phyloP scores from a whole-genome alignment of 2,888 invertebrate species.

The Linyphia triangularis region DNA sequence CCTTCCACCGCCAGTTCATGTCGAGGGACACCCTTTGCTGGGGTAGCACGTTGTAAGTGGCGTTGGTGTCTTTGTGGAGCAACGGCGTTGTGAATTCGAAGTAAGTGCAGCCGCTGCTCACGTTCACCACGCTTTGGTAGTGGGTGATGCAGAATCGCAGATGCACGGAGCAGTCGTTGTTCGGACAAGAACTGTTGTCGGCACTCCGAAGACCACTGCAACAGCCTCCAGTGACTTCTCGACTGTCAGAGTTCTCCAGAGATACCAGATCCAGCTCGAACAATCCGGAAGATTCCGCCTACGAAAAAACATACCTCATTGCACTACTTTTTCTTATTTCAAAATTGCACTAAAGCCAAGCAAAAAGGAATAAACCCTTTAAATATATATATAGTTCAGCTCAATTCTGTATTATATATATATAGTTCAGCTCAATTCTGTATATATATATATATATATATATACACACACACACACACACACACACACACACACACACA shows the following conservation, averaged over 20 bases:
- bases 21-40: conserved; percentile 92
- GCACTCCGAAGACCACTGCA: conserved; percentile 56
- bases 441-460: too few species aligned
- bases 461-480: too few species aligned
- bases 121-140: conserved; percentile 95
- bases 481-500: too few species aligned
- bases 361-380: too few species aligned
- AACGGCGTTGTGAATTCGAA: conserved; percentile 85
- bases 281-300: conserved; percentile 58
- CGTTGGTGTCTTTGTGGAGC: not conserved
- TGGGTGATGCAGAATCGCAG: conserved; percentile 91
- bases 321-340: too few species aligned
- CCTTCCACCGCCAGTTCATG: conserved; percentile 98
- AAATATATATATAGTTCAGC: too few species aligned
- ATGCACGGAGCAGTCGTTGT: conserved; percentile 49
- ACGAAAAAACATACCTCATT: too few species aligned
- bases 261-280: conserved; percentile 65
- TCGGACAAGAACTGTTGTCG: conserved; percentile 23
- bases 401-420: too few species aligned
- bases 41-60: conserved; percentile 80
- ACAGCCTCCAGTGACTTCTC: conserved; percentile 61
- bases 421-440: too few species aligned
- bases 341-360: too few species aligned
- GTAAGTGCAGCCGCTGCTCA: conserved; percentile 92
- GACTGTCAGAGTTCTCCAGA: conserved; percentile 61